These are phyloP conservation scores for Pangasius larnaudii DNA, from an alignment of 2,797 vertebrate species.

Conservation along the genomic window DNA sequence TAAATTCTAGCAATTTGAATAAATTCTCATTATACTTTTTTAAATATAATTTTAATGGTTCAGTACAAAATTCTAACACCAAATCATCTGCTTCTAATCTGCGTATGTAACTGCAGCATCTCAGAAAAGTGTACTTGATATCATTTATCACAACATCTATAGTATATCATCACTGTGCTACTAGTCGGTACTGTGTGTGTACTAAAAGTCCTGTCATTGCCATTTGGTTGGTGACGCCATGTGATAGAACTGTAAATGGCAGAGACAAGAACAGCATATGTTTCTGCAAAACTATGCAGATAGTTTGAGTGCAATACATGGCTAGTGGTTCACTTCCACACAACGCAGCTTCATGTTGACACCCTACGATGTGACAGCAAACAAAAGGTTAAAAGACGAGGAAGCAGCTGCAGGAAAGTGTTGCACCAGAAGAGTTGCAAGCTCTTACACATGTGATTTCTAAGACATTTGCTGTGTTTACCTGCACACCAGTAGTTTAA, in stretches of 20 bases:
- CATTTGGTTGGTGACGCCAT: neutral
- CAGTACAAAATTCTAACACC: neutral
- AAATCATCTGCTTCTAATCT: neutral
- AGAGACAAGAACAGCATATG: too few species aligned
- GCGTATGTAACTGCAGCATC: neutral
- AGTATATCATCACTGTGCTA: neutral
- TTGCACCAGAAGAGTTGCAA: conserved; percentile 9
- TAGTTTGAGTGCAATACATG: neutral
- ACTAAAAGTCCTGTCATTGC: neutral
- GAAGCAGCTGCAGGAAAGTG: conserved; percentile 1
- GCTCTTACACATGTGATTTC: neutral
- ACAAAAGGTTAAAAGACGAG: neutral
- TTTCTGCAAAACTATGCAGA: neutral
- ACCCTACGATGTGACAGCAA: neutral
- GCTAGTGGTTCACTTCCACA: neutral
- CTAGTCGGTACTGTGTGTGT: neutral
- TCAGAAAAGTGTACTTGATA: neutral
- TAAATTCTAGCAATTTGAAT: neutral
- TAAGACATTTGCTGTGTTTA: neutral
- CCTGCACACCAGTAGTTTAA: neutral
- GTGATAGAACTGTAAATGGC: neutral
- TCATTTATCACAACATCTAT: neutral
- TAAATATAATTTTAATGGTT: neutral
- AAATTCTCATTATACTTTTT: neutral
- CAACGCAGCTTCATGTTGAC: neutral